A percentile compares a stretch with the other conserved stretches of the same genome.
phyloP scores from a whole-genome alignment of 2,113 vertebrate genomes.

The Donacobius atricapilla region DNA sequence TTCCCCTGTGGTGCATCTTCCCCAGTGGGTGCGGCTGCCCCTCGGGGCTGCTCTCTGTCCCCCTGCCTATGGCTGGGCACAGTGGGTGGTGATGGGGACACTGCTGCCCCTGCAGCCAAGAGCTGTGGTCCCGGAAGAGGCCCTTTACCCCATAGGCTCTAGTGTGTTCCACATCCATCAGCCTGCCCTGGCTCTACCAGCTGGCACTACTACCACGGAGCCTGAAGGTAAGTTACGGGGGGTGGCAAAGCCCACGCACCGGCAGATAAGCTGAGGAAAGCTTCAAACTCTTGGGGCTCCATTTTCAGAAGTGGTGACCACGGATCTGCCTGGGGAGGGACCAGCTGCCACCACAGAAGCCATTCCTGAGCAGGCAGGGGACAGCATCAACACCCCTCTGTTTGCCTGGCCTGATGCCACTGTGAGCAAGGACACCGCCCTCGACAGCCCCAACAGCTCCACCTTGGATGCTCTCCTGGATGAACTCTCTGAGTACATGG shows the following conservation, averaged over 20 bases:
- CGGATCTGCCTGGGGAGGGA: background rate
- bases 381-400: background rate
- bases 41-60: background rate
- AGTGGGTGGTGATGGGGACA: background rate
- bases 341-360: background rate
- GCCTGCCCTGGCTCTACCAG: background rate
- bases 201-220: background rate
- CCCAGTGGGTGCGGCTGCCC: background rate
- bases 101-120: background rate
- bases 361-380: background rate
- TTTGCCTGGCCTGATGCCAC: background rate
- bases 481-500: background rate
- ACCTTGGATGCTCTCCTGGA: background rate
- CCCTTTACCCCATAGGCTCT: background rate
- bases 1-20: background rate
- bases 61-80: background rate
- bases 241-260: background rate
- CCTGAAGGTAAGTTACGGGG: background rate
- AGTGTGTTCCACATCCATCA: background rate
- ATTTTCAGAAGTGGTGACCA: background rate
- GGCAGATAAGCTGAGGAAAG: background rate
- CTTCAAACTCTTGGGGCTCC: background rate
- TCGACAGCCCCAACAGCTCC: background rate
- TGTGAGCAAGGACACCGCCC: fast-evolving
- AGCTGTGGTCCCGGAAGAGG: background rate